Conservation (phyloP, 1,140 invertebrate genomes). For the Drosophila ficusphila region DNA sequence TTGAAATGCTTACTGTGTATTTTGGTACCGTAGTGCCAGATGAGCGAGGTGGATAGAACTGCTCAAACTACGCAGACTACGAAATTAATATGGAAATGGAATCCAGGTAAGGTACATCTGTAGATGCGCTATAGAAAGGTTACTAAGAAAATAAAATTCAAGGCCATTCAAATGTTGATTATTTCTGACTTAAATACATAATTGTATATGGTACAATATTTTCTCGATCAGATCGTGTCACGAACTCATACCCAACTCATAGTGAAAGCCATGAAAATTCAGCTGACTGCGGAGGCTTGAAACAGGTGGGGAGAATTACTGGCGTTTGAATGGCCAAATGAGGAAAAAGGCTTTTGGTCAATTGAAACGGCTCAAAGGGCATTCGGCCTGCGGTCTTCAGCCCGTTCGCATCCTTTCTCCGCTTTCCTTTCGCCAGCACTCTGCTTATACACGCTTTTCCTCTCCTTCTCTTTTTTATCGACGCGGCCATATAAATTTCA, state of each 20-base stretch:
- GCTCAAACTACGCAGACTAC: slow-evolving; percentile 53
- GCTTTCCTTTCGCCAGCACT: slow-evolving; percentile 19
- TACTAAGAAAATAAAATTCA: too few relatives aligned
- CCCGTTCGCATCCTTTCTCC: slow-evolving; percentile 11
- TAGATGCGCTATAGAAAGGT: background rate
- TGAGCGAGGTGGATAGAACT: background rate
- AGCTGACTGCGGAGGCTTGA: background rate
- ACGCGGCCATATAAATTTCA: slow-evolving; percentile 79
- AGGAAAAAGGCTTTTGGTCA: slow-evolving; percentile 46
- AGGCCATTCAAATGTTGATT: too few relatives aligned
- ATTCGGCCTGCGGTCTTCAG: slow-evolving; percentile 46
- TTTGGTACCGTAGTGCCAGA: background rate
- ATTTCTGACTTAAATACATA: too few relatives aligned
- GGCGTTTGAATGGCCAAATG: background rate
- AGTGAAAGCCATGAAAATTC: background rate
- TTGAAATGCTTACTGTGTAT: background rate
- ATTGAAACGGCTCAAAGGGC: slow-evolving; percentile 77
- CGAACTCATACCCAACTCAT: background rate
- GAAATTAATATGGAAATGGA: slow-evolving; percentile 61
- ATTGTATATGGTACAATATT: too few relatives aligned
- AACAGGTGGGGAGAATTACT: background rate
- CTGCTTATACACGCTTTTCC: background rate
- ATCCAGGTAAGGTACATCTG: slow-evolving; percentile 8
- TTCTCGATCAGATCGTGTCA: background rate
- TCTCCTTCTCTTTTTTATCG: slow-evolving; percentile 46